These are phyloP conservation scores for Elanus axillaris DNA, from an alignment of 2,113 vertebrate species.

Conservation along the genomic window DNA sequence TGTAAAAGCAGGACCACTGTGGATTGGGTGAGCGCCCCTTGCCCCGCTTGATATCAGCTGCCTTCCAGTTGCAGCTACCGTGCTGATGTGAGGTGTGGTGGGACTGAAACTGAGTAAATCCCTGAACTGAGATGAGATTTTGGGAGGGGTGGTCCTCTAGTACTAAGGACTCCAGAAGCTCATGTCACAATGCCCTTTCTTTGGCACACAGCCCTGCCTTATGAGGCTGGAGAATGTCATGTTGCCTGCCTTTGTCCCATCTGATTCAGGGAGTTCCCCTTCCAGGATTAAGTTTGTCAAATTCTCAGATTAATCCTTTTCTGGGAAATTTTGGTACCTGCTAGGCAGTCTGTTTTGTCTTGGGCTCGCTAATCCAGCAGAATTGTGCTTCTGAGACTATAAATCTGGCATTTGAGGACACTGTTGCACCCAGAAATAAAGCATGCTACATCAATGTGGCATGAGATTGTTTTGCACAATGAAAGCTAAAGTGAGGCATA, in stretches of 20 bases:
- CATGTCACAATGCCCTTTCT: not conserved
- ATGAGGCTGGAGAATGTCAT: not conserved
- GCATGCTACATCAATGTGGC: not conserved
- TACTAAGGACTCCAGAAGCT: not conserved
- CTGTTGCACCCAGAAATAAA: not conserved
- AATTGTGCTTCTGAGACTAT: not conserved
- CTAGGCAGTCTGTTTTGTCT: not conserved
- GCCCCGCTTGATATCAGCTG: not conserved
- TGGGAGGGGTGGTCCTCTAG: not conserved
- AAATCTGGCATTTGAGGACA: not conserved
- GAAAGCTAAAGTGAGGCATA: not conserved
- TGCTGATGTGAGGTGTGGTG: not conserved
- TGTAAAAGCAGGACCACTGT: not conserved
- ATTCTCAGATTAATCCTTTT: not conserved
- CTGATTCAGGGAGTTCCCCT: not conserved
- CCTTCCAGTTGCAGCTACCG: not conserved
- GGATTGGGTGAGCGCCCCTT: not conserved
- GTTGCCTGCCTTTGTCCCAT: not conserved
- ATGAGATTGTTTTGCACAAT: not conserved
- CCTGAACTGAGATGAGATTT: not conserved
- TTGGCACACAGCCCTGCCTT: not conserved
- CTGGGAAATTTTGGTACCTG: not conserved
- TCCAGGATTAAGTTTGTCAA: not conserved
- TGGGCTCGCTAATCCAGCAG: not conserved
- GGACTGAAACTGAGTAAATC: not conserved